Percentiles rank a stretch among this genome's conserved stretches.
phyloP scores from a whole-genome alignment of 2,888 invertebrate species.

The Adineta ricciae region DNA sequence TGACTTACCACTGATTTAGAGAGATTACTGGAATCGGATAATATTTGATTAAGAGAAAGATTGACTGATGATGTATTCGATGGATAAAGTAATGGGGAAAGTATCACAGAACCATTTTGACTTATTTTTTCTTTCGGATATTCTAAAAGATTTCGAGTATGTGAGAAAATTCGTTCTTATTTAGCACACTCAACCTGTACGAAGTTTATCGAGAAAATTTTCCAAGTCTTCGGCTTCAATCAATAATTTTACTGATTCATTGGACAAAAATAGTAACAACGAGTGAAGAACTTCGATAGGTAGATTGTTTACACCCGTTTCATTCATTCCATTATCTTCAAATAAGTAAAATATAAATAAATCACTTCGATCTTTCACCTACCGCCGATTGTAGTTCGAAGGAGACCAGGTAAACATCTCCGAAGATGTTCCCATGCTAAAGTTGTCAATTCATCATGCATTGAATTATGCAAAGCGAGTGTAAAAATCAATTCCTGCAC shows the following conservation, averaged over 20 bases:
- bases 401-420: conserved; percentile 68
- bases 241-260: background rate
- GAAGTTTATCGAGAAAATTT: background rate
- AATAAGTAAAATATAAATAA: background rate
- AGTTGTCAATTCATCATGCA: conserved; percentile 64
- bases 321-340: background rate
- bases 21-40: background rate
- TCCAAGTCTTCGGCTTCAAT: background rate
- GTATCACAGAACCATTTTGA: background rate
- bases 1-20: background rate
- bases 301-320: background rate
- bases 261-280: background rate
- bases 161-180: background rate
- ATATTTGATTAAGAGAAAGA: background rate
- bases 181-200: background rate
- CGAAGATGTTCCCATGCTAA: conserved; percentile 69
- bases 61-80: background rate
- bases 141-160: background rate
- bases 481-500: conserved; percentile 84
- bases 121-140: background rate
- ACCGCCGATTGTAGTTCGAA: conserved; percentile 54
- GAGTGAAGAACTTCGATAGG: background rate
- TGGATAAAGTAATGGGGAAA: background rate
- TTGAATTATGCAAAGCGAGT: conserved; percentile 71
- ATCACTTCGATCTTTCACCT: background rate